phyloP scores from a whole-genome alignment of 2,113 vertebrate genomes.

The Podiceps cristatus region DNA sequence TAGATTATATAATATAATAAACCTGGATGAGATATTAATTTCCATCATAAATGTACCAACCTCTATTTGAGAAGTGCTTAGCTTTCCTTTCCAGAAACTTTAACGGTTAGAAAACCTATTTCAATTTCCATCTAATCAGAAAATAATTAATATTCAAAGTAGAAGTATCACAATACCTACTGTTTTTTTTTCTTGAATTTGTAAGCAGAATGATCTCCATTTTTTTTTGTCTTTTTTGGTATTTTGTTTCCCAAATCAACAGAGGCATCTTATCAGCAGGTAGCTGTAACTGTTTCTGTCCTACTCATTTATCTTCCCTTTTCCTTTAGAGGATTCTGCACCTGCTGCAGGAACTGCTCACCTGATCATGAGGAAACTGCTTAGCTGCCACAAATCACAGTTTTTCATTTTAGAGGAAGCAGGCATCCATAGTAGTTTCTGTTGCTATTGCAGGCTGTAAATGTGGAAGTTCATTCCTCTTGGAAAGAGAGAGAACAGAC shows the following conservation, averaged over 20 bases:
- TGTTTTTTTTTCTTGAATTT: neutral
- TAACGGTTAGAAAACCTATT: neutral
- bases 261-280: accelerated
- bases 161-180: neutral
- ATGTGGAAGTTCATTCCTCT: neutral
- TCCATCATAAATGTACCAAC: neutral
- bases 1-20: neutral
- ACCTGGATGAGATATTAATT: neutral
- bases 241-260: neutral
- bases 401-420: neutral
- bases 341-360: neutral
- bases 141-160: neutral
- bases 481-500: neutral
- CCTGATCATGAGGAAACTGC: neutral
- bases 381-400: neutral
- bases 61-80: neutral
- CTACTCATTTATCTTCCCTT: neutral
- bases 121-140: neutral
- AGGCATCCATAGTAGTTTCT: neutral
- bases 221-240: neutral
- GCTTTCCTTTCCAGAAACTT: neutral
- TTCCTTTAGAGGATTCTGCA: neutral
- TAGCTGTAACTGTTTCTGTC: neutral
- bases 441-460: neutral
- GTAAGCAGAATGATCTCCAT: neutral